A percentile compares a stretch with the other conserved stretches of the same genome.
phyloP scores from a whole-genome alignment of 2,113 vertebrate genomes.

The Engystomops pustulosus region DNA sequence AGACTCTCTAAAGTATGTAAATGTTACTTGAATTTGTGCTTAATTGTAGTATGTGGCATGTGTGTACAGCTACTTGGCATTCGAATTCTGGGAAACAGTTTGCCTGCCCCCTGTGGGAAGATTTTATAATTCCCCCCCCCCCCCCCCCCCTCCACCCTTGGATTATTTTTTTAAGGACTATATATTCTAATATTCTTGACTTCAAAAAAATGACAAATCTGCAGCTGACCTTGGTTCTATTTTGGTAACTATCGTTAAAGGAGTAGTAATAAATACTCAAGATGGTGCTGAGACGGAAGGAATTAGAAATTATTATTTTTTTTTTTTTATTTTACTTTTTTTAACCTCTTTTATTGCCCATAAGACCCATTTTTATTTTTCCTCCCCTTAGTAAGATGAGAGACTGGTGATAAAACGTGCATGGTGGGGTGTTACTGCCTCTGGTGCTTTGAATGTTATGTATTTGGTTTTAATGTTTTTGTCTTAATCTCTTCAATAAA shows the following conservation, averaged over 20 bases:
- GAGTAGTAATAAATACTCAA: constrained; percentile 86
- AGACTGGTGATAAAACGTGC: constrained; percentile 79
- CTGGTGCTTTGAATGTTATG: constrained; percentile 99
- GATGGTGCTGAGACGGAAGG: constrained; percentile 93
- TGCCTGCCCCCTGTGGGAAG: constrained; percentile 82
- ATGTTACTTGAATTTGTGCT: constrained; percentile 99
- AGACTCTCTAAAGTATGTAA: constrained; percentile 96
- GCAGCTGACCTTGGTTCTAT: constrained; percentile 80
- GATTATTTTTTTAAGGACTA: constrained; percentile 58
- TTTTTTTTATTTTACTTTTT: constrained; percentile 1
- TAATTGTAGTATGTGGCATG: constrained; percentile 95
- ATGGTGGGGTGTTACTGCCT: constrained; percentile 96
- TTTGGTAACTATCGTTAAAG: constrained; percentile 76
- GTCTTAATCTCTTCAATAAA: constrained; percentile 99
- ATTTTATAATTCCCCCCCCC: constrained; percentile 66
- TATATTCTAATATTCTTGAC: constrained; percentile 62
- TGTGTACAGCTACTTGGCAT: constrained; percentile 82
- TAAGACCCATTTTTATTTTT: constrained; percentile 61
- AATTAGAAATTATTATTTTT: constrained; percentile 71
- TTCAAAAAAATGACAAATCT: constrained; percentile 74
- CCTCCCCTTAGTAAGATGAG: constrained; percentile 74
- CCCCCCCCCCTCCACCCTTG: too few relatives aligned
- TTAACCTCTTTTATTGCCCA: constrained; percentile 4
- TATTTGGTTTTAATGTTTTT: constrained; percentile 99
- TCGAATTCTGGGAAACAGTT: constrained; percentile 89